phyloP scores from a whole-genome alignment of 2,888 invertebrate species.

The Tetropium fuscum region DNA sequence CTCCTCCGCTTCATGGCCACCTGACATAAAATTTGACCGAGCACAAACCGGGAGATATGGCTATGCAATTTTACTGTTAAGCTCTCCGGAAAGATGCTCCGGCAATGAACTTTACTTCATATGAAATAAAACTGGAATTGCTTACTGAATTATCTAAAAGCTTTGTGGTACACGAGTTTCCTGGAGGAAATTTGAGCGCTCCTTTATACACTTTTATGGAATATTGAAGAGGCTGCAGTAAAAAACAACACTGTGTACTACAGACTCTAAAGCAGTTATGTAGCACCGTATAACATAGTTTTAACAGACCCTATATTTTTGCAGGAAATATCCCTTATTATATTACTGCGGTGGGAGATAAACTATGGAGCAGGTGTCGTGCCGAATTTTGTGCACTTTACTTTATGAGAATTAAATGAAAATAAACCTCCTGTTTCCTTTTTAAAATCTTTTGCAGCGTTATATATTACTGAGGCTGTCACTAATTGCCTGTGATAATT shows the following conservation, averaged over 20 bases:
- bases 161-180: conserved; percentile 44
- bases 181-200: conserved; percentile 26
- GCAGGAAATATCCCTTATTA: too few relatives aligned
- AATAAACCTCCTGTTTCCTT: too few relatives aligned
- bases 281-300: neutral
- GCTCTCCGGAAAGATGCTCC: conserved; percentile 27
- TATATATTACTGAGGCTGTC: too few relatives aligned
- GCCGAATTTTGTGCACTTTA: too few relatives aligned
- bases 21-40: conserved; percentile 22
- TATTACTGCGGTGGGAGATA: too few relatives aligned
- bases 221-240: conserved; percentile 21
- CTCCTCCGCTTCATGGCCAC: conserved; percentile 8
- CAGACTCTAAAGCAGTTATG: neutral
- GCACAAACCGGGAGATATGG: conserved; percentile 16
- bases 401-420: too few relatives aligned
- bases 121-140: conserved; percentile 46
- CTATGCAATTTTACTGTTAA: conserved; percentile 34
- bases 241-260: conserved; percentile 11
- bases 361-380: too few relatives aligned
- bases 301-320: neutral
- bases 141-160: conserved; percentile 47
- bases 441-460: too few relatives aligned
- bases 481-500: too few relatives aligned
- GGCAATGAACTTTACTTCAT: conserved; percentile 40
- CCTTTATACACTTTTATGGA: conserved; percentile 32